Evolutionary conservation across 2,113 vertebrate genomes (phyloP).

Genomic region (Crotalus horridus): DNA sequence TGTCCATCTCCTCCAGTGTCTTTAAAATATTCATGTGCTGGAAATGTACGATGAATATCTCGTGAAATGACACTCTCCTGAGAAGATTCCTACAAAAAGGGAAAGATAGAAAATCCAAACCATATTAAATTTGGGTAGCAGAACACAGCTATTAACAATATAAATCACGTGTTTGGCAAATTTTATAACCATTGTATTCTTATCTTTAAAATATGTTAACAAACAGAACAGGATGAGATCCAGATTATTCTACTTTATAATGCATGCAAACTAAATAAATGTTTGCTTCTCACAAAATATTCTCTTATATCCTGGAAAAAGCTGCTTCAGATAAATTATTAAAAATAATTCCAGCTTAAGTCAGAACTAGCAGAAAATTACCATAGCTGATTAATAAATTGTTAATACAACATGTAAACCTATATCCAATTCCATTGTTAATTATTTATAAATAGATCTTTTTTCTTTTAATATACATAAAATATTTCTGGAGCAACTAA

Average conservation of each 20-base stretch:
- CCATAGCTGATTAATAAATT: background rate
- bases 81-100: slow-evolving; percentile 81
- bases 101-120: slow-evolving; percentile 15
- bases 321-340: background rate
- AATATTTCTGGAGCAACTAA: background rate
- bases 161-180: slow-evolving; percentile 10
- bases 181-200: slow-evolving; percentile 4
- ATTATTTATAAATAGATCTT: background rate
- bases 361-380: background rate
- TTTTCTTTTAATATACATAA: background rate
- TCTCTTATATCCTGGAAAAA: background rate
- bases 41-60: slow-evolving; percentile 96
- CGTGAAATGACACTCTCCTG: slow-evolving; percentile 93
- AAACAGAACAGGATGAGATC: slow-evolving; percentile 21
- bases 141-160: background rate
- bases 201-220: slow-evolving; percentile 33
- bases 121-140: slow-evolving; percentile 22
- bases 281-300: background rate
- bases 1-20: slow-evolving; percentile 94
- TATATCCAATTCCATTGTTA: background rate
- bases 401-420: background rate
- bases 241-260: slow-evolving; percentile 27
- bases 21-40: slow-evolving; percentile 97
- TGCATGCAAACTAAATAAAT: slow-evolving; percentile 18
- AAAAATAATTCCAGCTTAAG: background rate